These are phyloP conservation scores for Lophotriccus pileatus DNA, from an alignment of 2,797 vertebrate genomes.

Conservation along the genomic window DNA sequence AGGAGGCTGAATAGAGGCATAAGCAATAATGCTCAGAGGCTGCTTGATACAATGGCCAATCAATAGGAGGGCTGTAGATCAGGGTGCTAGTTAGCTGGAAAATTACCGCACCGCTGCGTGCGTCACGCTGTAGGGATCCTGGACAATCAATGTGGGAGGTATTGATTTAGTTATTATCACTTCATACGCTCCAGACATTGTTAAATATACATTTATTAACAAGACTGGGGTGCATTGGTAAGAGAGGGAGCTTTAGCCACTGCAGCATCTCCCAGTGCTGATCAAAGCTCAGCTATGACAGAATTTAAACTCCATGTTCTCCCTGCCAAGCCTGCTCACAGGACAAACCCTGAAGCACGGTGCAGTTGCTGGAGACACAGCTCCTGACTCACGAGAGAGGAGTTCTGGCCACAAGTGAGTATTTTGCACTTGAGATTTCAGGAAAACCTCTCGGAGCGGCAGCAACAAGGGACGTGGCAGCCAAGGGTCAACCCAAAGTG, in stretches of 20 bases:
- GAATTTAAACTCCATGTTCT: not conserved
- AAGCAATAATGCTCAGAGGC: constrained; percentile 69
- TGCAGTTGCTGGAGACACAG: not conserved
- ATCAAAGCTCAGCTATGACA: constrained; percentile 23
- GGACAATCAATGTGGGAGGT: constrained; percentile 80
- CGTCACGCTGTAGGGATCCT: constrained; percentile 77
- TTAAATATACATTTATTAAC: constrained; percentile 92
- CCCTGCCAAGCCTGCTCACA: not conserved
- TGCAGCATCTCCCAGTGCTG: not conserved
- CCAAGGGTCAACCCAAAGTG: constrained; percentile 46
- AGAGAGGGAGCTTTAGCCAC: constrained; percentile 45
- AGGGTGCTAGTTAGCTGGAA: constrained; percentile 90
- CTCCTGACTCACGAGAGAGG: not conserved
- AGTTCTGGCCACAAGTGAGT: not conserved
- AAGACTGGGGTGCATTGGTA: constrained; percentile 60
- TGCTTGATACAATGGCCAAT: constrained; percentile 74
- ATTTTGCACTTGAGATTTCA: constrained; percentile 28
- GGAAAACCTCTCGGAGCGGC: not conserved
- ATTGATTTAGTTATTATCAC: constrained; percentile 82
- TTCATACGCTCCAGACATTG: constrained; percentile 89
- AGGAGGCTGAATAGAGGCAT: constrained; percentile 64
- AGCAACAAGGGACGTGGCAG: not conserved
- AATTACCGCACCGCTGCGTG: constrained; percentile 87
- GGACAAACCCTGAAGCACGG: not conserved
- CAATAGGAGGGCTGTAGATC: constrained; percentile 84